These are phyloP conservation scores for Lochmaea crataegi DNA, from an alignment of 2,888 invertebrate species.

Conservation along the genomic window DNA sequence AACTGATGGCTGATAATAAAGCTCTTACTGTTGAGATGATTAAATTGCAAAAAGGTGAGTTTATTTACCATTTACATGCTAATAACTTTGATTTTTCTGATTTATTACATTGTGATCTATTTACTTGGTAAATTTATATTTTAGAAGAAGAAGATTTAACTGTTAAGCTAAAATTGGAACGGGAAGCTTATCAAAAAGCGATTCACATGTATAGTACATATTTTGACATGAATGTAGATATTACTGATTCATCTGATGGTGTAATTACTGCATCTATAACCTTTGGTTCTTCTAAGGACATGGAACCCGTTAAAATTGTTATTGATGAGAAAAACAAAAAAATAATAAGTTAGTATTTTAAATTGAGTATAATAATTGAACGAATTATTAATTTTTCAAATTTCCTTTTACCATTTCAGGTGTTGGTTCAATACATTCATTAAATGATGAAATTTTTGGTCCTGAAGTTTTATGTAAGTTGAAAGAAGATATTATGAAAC, in stretches of 20 bases:
- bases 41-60: conserved; percentile 28
- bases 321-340: conserved; percentile 32
- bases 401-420: conserved; percentile 12
- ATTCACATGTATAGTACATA: conserved; percentile 11
- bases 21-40: conserved; percentile 10
- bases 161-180: not conserved
- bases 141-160: conserved; percentile 7
- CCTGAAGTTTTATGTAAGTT: conserved; percentile 13
- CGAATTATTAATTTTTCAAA: not conserved
- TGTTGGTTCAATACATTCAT: not conserved
- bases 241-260: conserved; percentile 20
- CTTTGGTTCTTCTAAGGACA: conserved; percentile 27
- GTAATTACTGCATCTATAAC: conserved; percentile 31
- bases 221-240: conserved; percentile 33
- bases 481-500: not conserved
- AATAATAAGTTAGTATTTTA: conserved; percentile 35
- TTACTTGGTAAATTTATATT: conserved; percentile 9
- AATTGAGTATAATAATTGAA: not conserved
- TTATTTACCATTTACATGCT: not conserved
- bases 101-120: not conserved
- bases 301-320: conserved; percentile 29
- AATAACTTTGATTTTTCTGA: not conserved
- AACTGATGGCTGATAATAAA: conserved; percentile 16
- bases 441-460: not conserved
- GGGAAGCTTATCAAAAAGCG: conserved; percentile 10